Evolutionary conservation across 2,888 invertebrate genomes (phyloP).

Genomic region (Trachelus iudaicus): DNA sequence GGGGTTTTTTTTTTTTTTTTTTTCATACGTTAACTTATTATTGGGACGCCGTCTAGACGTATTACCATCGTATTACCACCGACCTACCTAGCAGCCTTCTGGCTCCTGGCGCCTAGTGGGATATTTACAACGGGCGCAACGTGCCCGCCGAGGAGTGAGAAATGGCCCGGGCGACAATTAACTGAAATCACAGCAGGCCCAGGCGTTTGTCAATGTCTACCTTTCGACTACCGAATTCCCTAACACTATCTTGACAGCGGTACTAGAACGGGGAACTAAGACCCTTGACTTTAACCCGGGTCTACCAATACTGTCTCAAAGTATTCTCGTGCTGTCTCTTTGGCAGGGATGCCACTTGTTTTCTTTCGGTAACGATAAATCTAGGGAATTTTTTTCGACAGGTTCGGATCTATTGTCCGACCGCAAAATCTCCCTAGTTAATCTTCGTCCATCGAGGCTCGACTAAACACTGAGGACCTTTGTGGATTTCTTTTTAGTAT

Average conservation of each 20-base stretch:
- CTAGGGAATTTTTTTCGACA: background rate
- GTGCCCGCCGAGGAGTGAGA: conserved; percentile 49
- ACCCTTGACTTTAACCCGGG: background rate
- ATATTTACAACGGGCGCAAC: conserved; percentile 54
- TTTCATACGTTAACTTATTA: background rate
- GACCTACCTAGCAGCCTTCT: conserved; percentile 45
- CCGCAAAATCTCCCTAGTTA: background rate
- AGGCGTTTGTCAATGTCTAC: conserved; percentile 59
- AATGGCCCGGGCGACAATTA: conserved; percentile 60
- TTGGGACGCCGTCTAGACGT: background rate
- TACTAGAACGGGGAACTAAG: background rate
- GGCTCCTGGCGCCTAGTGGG: conserved; percentile 47
- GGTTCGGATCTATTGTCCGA: background rate
- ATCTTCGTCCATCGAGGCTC: background rate
- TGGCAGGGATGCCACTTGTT: background rate
- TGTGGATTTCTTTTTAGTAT: background rate
- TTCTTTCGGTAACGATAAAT: background rate
- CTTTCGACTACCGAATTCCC: conserved; percentile 20
- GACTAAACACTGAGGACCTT: background rate
- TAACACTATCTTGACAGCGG: background rate
- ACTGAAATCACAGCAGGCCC: conserved; percentile 59
- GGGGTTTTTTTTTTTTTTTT: background rate
- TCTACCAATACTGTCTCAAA: background rate
- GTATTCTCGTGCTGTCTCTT: background rate
- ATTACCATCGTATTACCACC: background rate